Conservation (phyloP, 2,797 vertebrate species). For the Geotrypetes seraphini region DNA sequence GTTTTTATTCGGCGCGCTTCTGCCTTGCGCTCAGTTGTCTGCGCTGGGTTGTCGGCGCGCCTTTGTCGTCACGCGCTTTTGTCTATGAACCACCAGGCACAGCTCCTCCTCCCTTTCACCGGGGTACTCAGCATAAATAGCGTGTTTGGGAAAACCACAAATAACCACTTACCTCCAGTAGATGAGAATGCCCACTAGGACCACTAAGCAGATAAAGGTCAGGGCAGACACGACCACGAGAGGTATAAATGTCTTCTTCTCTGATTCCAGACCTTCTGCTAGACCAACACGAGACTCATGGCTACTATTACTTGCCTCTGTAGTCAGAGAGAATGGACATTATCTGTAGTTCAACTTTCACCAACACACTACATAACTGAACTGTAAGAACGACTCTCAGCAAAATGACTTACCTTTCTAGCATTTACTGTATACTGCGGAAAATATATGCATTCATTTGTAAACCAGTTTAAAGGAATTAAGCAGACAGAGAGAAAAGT, state of each 20-base stretch:
- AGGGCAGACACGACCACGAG: conserved; percentile 89
- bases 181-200: conserved; percentile 86
- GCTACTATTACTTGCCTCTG: conserved; percentile 96
- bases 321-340: conserved; percentile 50
- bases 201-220: conserved; percentile 78
- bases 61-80: too few species aligned
- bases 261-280: conserved; percentile 63
- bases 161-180: conserved; percentile 85
- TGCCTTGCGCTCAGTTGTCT: too few species aligned
- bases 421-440: conserved; percentile 15
- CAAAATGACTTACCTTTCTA: conserved; percentile 40
- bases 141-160: conserved; percentile 15
- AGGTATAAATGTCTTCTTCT: conserved; percentile 77
- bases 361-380: conserved; percentile 18
- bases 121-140: too few species aligned
- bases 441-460: conserved; percentile 29
- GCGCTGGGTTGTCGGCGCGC: too few species aligned
- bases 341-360: conserved; percentile 47
- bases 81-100: too few species aligned
- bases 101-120: too few species aligned
- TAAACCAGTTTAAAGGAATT: conserved; percentile 43
- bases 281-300: conserved; percentile 86
- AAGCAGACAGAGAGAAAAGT: conserved; percentile 28
- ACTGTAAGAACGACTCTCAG: conserved; percentile 27
- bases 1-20: too few species aligned